Evolutionary conservation across 1,140 invertebrate species (phyloP).

Genomic region (Drosophila kikkawai): DNA sequence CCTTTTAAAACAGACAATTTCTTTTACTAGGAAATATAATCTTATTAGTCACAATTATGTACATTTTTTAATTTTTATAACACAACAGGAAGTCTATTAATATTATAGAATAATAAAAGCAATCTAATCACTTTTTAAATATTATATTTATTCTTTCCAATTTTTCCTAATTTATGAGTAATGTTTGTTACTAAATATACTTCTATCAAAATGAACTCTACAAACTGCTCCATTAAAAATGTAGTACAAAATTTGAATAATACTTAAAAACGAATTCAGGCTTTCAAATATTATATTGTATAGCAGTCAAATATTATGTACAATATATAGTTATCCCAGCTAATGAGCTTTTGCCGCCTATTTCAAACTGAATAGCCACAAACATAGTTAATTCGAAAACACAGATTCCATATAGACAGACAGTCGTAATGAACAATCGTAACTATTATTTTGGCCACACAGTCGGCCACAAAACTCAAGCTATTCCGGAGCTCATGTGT

Average conservation of each 20-base stretch:
- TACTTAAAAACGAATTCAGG: not conserved
- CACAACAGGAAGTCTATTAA: not conserved
- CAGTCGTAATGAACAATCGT: conserved; percentile 22
- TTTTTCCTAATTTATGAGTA: not conserved
- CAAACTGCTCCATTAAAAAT: not conserved
- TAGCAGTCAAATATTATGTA: not conserved
- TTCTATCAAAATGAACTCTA: not conserved
- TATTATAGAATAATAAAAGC: not conserved
- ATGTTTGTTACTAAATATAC: not conserved
- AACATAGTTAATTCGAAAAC: conserved; percentile 7
- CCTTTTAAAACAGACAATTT: not conserved
- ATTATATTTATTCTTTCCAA: not conserved
- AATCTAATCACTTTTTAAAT: not conserved
- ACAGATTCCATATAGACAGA: conserved; percentile 19
- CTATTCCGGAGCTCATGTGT: conserved; percentile 52
- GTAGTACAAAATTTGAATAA: not conserved
- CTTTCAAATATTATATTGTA: not conserved
- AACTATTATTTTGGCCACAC: conserved; percentile 53
- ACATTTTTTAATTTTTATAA: too few species aligned
- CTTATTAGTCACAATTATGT: too few species aligned
- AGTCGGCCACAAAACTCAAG: conserved; percentile 37
- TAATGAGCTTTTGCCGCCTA: conserved; percentile 1
- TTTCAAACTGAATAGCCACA: not conserved
- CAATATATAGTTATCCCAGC: not conserved
- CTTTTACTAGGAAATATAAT: not conserved